phyloP scores from a whole-genome alignment of 2,113 vertebrate species.

The Phaethornis superciliosus region DNA sequence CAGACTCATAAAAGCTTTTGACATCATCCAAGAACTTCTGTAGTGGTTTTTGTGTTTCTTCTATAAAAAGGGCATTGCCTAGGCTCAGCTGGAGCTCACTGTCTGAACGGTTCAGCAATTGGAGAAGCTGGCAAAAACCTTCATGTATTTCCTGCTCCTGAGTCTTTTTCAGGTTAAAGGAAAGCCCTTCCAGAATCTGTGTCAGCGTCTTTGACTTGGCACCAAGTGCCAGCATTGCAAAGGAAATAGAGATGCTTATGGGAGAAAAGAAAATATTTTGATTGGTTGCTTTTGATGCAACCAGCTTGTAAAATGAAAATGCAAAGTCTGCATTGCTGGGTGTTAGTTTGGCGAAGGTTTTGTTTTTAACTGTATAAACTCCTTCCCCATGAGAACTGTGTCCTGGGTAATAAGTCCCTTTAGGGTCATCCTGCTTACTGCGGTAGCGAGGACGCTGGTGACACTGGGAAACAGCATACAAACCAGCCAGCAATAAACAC shows the following conservation, averaged over 20 bases:
- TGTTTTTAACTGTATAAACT: not conserved
- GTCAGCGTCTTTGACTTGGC: conserved; percentile 73
- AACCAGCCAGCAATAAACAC: conserved; percentile 42
- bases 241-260: conserved; percentile 78
- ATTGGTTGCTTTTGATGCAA: not conserved
- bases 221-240: conserved; percentile 84
- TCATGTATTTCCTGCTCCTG: conserved; percentile 71
- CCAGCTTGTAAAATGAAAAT: conserved; percentile 81
- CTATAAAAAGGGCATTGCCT: conserved; percentile 80
- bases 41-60: conserved; percentile 65
- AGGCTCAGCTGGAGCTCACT: conserved; percentile 67
- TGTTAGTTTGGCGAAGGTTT: conserved; percentile 23
- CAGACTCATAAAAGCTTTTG: conserved; percentile 71
- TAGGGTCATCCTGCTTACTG: not conserved
- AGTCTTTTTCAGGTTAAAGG: conserved; percentile 64
- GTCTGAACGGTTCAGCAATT: conserved; percentile 65
- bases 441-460: not conserved
- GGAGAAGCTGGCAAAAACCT: conserved; percentile 73
- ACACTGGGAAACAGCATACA: not conserved
- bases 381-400: not conserved
- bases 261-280: conserved; percentile 90
- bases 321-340: conserved; percentile 79
- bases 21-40: conserved; percentile 73
- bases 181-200: conserved; percentile 82
- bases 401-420: not conserved